Base-by-base conservation (phyloP, 2,797 vertebrate species). In the Mormyrus hasselquistii region DNA sequence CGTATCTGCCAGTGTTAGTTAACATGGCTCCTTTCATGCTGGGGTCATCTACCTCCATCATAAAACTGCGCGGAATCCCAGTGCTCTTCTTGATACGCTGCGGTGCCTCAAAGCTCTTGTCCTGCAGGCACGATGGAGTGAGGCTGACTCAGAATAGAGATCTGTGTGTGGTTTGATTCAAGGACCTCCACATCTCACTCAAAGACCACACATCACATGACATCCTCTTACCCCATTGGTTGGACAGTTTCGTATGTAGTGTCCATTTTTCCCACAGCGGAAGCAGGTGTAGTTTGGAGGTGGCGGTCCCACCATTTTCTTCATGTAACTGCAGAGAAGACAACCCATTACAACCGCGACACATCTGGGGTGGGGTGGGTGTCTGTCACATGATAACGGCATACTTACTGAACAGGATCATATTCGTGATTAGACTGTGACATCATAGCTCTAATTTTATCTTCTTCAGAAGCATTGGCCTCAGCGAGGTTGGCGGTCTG, bases 381-480 rank as follows among this genome's bases (percentile, higher is more conserved):
- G 2, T 8, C 53, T 0, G 10, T 52, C 86, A 88, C 25, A 19
- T 34, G 34, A 49, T 0, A 41, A 8, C 6, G 85, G 52, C 14
- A 88, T 87, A 97, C 98, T 99, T 95, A 99, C 99, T 97, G 97
- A 92, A 97, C 93, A 19, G 97, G 95, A 94, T 98, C 97, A 92
- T 98, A 99, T 94, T 99, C 98, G 91, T 99, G 98, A 94, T 95
- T 94, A 93, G 97, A 99, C 95, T 99, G 99, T 90, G 96, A 97
- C 94, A 98, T 97, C 96, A 99, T 96, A 90, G 97, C 97, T 97
- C 95, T 97, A 94, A 99, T 97, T 96, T 99, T 99, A 95, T 99
- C 98, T 93, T 99, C 98, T 93, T 99, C 98, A 12, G 99, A 97
- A 93, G 96, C 97, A 91, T 99, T 97, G 53, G 96, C 97, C 95